These are phyloP conservation scores for Nemotelus nigrinus DNA, from an alignment of 2,888 invertebrate species.

Conservation along the genomic window DNA sequence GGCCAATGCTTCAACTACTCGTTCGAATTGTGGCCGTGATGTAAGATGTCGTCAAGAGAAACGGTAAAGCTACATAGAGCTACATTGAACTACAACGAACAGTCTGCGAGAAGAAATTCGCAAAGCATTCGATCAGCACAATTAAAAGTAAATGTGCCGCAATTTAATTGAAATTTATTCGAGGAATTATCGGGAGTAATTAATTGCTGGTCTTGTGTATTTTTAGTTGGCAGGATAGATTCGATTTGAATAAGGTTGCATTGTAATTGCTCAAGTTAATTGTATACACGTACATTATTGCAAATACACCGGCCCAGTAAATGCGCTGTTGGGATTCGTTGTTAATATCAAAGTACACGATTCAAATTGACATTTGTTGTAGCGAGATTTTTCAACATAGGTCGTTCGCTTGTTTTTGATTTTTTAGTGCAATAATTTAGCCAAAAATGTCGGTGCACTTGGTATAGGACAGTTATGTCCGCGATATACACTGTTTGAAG, in stretches of 20 bases:
- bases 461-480: too few relatives aligned
- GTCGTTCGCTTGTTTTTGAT: too few relatives aligned
- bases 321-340: too few relatives aligned
- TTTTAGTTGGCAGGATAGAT: conserved; percentile 26
- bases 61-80: conserved; percentile 21
- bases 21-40: conserved; percentile 37
- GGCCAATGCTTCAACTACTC: conserved; percentile 24
- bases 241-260: background rate
- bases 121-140: conserved; percentile 7
- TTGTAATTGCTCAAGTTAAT: background rate
- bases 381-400: too few relatives aligned
- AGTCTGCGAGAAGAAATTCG: conserved; percentile 10
- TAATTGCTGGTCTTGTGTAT: conserved; percentile 45
- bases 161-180: conserved; percentile 51
- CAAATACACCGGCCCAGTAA: too few relatives aligned
- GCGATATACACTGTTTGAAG: too few relatives aligned
- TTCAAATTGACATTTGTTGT: too few relatives aligned
- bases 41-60: conserved; percentile 2
- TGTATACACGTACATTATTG: too few relatives aligned
- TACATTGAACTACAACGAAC: background rate
- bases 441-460: too few relatives aligned
- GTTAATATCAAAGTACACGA: too few relatives aligned
- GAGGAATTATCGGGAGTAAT: conserved; percentile 48
- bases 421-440: too few relatives aligned
- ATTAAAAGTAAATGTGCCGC: conserved; percentile 46